phyloP scores from a whole-genome alignment of 1,140 invertebrate species.

The Hylyphantes graminicola region DNA sequence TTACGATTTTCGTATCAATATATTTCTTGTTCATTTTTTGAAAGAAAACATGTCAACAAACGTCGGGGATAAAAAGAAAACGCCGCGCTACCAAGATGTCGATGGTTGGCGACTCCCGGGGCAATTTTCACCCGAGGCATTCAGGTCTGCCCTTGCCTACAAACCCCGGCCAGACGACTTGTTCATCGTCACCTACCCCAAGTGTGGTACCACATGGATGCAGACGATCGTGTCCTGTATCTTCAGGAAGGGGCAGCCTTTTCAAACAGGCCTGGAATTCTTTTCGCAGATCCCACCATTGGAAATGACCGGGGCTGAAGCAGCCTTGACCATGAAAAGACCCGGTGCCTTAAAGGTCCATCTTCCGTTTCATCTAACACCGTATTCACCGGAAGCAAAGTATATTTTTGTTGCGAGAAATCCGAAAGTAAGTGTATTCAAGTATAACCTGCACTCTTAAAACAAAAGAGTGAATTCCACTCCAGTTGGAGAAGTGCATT shows the following conservation, averaged over 20 bases:
- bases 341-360: conserved; percentile 50
- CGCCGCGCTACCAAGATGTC: conserved; percentile 18
- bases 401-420: conserved; percentile 49
- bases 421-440: too few species aligned
- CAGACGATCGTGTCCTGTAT: conserved; percentile 52
- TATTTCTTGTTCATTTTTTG: too few species aligned
- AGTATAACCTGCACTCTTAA: too few species aligned
- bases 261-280: conserved; percentile 11
- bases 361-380: conserved; percentile 52
- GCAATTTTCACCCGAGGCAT: conserved; percentile 21
- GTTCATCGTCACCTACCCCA: conserved; percentile 59
- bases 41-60: neutral
- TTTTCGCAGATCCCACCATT: conserved; percentile 14
- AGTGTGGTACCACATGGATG: conserved; percentile 56
- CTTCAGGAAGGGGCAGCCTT: conserved; percentile 10
- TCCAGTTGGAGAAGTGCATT: too few species aligned
- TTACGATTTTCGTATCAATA: too few species aligned
- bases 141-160: conserved; percentile 6
- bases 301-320: conserved; percentile 43
- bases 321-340: conserved; percentile 26
- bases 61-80: neutral
- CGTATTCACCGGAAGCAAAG: conserved; percentile 54
- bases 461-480: too few species aligned
- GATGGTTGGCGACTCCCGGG: conserved; percentile 19
- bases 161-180: conserved; percentile 42